Evolutionary conservation across 2,888 invertebrate species (phyloP).

Genomic region (Macrophya alboannulata): DNA sequence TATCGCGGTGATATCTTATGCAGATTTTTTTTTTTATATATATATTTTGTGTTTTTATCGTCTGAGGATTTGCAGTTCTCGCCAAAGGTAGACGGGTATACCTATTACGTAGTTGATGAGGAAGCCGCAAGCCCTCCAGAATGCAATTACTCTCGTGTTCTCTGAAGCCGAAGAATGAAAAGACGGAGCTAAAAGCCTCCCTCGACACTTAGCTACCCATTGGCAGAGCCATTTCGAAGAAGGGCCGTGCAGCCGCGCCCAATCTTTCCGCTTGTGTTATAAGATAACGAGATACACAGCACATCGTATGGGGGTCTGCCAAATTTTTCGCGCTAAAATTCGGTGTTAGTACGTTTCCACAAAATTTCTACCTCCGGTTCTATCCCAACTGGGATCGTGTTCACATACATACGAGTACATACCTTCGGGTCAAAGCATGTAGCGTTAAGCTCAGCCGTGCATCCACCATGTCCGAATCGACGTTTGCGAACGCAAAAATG

Average conservation of each 20-base stretch:
- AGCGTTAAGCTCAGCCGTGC: background rate
- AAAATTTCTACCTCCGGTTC: background rate
- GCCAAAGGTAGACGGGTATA: background rate
- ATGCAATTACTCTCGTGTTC: slow-evolving; percentile 31
- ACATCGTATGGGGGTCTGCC: slow-evolving; percentile 2
- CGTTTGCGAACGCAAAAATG: background rate
- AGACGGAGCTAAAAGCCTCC: slow-evolving; percentile 41
- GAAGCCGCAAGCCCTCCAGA: background rate
- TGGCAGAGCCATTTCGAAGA: slow-evolving; percentile 26
- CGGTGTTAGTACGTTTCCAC: background rate
- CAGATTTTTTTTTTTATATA: too few species aligned
- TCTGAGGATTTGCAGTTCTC: background rate
- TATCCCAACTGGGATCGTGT: background rate
- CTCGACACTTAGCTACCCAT: slow-evolving; percentile 47
- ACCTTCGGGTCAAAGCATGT: background rate
- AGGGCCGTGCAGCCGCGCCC: slow-evolving; percentile 2
- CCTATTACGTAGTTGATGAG: background rate
- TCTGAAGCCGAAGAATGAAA: slow-evolving; percentile 9
- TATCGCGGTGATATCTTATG: too few species aligned
- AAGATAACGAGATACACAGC: slow-evolving; percentile 19
- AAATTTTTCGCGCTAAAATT: slow-evolving; percentile 1
- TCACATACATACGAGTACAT: background rate
- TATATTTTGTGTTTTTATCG: too few species aligned
- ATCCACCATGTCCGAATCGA: background rate
- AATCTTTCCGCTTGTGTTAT: background rate